Conservation (phyloP, 2,797 vertebrate species). For the Rhodeus uyekii region DNA sequence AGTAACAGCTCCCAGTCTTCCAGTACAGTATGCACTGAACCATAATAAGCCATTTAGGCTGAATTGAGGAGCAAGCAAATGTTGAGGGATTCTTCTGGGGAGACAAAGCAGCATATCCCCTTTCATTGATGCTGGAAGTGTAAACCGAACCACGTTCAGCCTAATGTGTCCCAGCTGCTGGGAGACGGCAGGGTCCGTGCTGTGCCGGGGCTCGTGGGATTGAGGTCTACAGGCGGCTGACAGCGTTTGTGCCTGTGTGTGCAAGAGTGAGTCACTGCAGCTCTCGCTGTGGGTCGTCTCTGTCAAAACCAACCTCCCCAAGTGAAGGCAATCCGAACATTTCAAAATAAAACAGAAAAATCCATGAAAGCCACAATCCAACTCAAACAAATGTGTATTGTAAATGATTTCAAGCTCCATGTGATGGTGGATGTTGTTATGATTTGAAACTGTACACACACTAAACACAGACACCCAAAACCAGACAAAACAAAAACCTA, state of each 20-base stretch:
- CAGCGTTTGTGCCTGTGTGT: background rate
- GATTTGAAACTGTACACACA: constrained; percentile 41
- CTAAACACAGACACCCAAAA: constrained; percentile 26
- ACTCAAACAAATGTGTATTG: constrained; percentile 46
- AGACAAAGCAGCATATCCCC: constrained; percentile 57
- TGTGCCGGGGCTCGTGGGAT: constrained; percentile 13
- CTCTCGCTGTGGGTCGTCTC: constrained; percentile 46
- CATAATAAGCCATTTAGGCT: constrained; percentile 63
- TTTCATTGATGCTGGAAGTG: constrained; percentile 62
- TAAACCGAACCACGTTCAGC: constrained; percentile 57
- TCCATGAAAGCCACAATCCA: constrained; percentile 16
- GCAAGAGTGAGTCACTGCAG: constrained; percentile 1
- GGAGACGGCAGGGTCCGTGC: constrained; percentile 52
- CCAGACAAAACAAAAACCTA: constrained; percentile 29
- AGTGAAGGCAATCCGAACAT: constrained; percentile 38
- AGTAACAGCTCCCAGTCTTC: constrained; percentile 57
- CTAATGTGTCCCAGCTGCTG: constrained; percentile 70
- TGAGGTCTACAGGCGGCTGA: constrained; percentile 8
- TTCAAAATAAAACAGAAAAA: constrained; percentile 12
- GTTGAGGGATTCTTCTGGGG: constrained; percentile 50
- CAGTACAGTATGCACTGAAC: constrained; percentile 63
- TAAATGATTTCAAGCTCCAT: constrained; percentile 37
- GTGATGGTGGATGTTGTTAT: constrained; percentile 56
- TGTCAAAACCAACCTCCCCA: constrained; percentile 43
- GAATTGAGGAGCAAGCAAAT: constrained; percentile 31